phyloP scores from a whole-genome alignment of 2,888 invertebrate genomes.

The Cantharis rufa region DNA sequence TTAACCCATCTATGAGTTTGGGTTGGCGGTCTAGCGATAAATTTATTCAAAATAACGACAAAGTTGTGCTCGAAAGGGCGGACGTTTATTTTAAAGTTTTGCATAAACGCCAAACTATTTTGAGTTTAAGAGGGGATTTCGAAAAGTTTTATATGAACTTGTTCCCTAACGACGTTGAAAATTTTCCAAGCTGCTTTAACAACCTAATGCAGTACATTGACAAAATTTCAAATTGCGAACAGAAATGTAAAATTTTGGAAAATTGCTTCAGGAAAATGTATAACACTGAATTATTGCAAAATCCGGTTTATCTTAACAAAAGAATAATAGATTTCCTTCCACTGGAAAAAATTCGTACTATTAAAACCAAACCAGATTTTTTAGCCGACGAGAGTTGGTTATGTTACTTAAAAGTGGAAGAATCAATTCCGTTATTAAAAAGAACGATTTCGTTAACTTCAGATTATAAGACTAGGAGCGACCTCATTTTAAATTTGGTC shows the following conservation, averaged over 20 bases:
- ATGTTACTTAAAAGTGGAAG: conserved; percentile 9
- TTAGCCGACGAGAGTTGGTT: conserved; percentile 1
- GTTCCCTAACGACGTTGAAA: conserved; percentile 1
- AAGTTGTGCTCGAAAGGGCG: conserved; percentile 5
- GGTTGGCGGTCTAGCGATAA: conserved; percentile 25
- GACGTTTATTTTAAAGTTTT: not conserved
- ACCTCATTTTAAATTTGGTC: conserved; percentile 4
- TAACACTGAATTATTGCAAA: not conserved
- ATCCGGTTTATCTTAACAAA: not conserved
- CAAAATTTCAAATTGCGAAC: not conserved
- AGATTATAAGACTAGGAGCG: not conserved
- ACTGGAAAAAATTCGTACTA: not conserved
- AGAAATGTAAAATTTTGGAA: conserved; percentile 7
- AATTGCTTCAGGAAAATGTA: conserved; percentile 8
- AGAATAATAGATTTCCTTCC: conserved; percentile 12
- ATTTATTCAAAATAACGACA: conserved; percentile 12
- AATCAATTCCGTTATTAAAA: conserved; percentile 15
- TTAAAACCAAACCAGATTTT: not conserved
- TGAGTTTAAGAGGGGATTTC: conserved; percentile 9
- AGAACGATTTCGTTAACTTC: conserved; percentile 8
- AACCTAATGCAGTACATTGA: not conserved
- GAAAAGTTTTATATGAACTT: conserved; percentile 13
- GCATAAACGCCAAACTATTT: conserved; percentile 11
- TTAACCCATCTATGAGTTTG: not conserved
- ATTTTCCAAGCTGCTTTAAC: not conserved